Evolutionary conservation across 1,140 invertebrate genomes (phyloP), one percentile per base, ranked within the genome.

Genomic region (Diplogasteroides magnus): DNA sequence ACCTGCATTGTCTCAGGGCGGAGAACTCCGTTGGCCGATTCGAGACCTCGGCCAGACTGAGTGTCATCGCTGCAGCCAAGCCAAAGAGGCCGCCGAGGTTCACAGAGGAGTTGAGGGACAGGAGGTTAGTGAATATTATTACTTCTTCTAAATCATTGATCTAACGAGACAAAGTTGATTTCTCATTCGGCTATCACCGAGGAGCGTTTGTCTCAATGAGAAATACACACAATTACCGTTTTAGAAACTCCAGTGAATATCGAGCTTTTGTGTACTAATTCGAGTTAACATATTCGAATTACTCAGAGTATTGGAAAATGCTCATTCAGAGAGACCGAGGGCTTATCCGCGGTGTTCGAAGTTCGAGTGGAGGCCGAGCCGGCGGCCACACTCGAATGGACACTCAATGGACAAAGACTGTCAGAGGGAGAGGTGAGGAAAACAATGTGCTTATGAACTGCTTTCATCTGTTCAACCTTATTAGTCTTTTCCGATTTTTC

Each of bases 301-400:
- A n/a, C n/a, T n/a, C n/a, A n/a, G n/a, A n/a, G n/a, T n/a, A n/a
- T n/a, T n/a, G n/a, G n/a, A n/a, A n/a, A n/a, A n/a, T n/a, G n/a
- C n/a, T n/a, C n/a, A n/a, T 48, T 6, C 37, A 48, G 37, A 15
- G 81, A 74, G 37, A 73, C 61, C 25, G 80, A 83, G 68, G 78
- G 75, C n/a, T 70, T 72, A 25, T 77, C 72, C 26, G 81, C 71
- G n/a, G 67, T 82, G 2, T 82, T 82, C 60, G 80, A 82, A 73
- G 79, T 82, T 59, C 77, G 72, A 26, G 79, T 75, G 26, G 80
- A 82, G 37, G 79, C 73, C 2, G 80, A 82, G 57, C 81, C 80
- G 1, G 73, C 63, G n/a, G 67, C 81, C 0, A 70, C 28, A 57
- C 76, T 83, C 23, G 72, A 67, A 56, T 82, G 80, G 80, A 76